Conservation (phyloP, 2,797 vertebrate genomes). For the Danio tinwini region DNA sequence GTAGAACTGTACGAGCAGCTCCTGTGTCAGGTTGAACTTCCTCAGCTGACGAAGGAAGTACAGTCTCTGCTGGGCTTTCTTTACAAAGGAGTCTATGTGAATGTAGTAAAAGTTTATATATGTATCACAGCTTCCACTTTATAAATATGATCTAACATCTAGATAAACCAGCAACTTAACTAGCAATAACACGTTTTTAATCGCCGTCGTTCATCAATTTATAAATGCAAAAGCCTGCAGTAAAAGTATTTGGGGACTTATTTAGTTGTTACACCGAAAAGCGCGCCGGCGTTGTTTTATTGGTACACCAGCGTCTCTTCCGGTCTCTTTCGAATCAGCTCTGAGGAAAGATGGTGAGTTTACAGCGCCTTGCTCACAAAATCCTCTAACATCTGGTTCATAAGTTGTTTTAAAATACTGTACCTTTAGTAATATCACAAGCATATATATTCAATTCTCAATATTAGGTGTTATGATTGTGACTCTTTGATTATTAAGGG, state of each 20-base stretch:
- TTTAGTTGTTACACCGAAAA: conserved; percentile 52
- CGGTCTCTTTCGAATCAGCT: conserved; percentile 81
- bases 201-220: too few species aligned
- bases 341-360: conserved; percentile 83
- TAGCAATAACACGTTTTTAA: too few species aligned
- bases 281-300: conserved; percentile 69
- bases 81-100: too few species aligned
- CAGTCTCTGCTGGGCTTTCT: too few species aligned
- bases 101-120: too few species aligned
- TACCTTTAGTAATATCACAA: not conserved
- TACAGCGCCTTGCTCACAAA: not conserved
- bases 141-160: too few species aligned
- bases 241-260: not conserved
- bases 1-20: too few species aligned
- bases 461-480: not conserved
- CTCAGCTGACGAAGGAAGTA: too few species aligned
- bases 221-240: not conserved
- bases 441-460: fast-evolving
- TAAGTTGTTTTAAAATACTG: not conserved
- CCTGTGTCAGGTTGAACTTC: too few species aligned
- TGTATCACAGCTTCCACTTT: too few species aligned
- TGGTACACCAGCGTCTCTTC: conserved; percentile 63
- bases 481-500: not conserved
- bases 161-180: too few species aligned
- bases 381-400: conserved; percentile 76